A percentile compares a stretch with the other conserved stretches of the same genome.
These are phyloP conservation scores for Digitonthophagus gazella DNA, from an alignment of 2,888 invertebrate genomes.

Conservation along the genomic window DNA sequence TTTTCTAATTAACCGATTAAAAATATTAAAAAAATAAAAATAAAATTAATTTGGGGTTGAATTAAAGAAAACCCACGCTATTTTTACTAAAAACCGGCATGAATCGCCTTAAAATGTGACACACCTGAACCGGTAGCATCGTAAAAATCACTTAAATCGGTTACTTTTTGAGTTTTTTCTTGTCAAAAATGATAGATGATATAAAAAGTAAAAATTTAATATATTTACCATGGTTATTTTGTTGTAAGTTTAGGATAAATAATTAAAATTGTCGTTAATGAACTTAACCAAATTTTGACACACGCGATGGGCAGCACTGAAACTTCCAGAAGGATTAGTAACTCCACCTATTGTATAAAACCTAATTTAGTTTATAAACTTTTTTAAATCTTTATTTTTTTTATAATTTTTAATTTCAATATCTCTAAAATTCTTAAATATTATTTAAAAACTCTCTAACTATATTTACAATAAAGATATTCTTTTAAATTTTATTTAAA, in stretches of 20 bases:
- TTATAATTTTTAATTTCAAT: no score
- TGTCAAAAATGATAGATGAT: neutral
- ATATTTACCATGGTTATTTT: conserved; percentile 21
- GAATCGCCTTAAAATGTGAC: conserved; percentile 32
- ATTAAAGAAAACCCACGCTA: conserved; percentile 34
- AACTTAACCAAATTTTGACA: neutral
- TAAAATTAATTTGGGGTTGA: conserved; percentile 19
- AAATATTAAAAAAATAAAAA: neutral
- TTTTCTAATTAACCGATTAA: no score
- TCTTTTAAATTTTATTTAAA: no score
- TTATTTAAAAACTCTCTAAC: no score
- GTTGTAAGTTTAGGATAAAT: neutral
- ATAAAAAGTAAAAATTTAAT: neutral
- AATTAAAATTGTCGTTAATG: neutral
- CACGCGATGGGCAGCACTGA: neutral
- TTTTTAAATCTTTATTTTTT: no score
- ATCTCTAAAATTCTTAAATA: no score
- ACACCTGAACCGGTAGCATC: conserved; percentile 37
- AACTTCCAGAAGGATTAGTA: neutral
- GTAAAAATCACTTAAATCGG: neutral
- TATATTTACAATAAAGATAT: no score
- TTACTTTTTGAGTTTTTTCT: neutral
- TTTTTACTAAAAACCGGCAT: conserved; percentile 30
- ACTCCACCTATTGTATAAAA: neutral
- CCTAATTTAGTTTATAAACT: no score